A percentile compares a stretch with the other conserved stretches of the same genome.
Conservation (phyloP, 1,140 invertebrate species). For the Drosophila nasuta region DNA sequence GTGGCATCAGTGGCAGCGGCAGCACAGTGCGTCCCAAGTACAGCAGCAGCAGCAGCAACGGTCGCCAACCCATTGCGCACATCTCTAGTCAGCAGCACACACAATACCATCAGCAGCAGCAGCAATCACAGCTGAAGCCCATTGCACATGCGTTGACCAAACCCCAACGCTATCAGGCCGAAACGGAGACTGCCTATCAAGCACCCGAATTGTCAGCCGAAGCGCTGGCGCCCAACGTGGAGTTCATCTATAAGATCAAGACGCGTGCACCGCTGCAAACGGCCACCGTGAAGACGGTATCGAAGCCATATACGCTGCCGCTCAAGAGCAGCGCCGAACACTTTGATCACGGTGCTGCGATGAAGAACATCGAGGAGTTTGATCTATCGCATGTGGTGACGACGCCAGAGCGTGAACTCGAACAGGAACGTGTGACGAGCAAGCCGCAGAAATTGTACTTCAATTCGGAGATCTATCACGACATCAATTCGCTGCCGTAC, state of each 20-base stretch:
- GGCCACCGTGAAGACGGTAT: conserved; percentile 80
- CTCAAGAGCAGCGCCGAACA: conserved; percentile 67
- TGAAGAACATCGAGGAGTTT: conserved; percentile 81
- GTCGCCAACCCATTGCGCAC: conserved; percentile 10
- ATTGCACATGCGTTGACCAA: conserved; percentile 19
- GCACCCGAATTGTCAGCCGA: conserved; percentile 63
- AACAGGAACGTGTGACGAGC: conserved; percentile 34
- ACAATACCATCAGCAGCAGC: conserved; percentile 31
- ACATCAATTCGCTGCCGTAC: conserved; percentile 80
- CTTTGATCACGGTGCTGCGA: conserved; percentile 75
- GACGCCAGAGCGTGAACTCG: conserved; percentile 57
- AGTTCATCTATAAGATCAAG: conserved; percentile 83
- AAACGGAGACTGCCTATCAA: conserved; percentile 74
- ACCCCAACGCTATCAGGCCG: conserved; percentile 65
- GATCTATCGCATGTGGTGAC: conserved; percentile 78
- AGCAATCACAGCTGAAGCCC: conserved; percentile 35
- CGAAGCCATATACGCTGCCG: conserved; percentile 74
- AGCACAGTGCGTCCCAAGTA: conserved; percentile 71
- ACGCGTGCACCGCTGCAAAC: conserved; percentile 77
- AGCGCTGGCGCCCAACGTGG: conserved; percentile 70
- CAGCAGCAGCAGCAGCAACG: conserved; percentile 23
- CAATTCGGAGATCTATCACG: conserved; percentile 83
- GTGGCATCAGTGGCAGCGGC: conserved; percentile 33
- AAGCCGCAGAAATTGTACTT: conserved; percentile 79
- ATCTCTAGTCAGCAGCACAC: neutral